Evolutionary conservation across 2,113 vertebrate genomes (phyloP).

Genomic region (Danio rerio): DNA sequence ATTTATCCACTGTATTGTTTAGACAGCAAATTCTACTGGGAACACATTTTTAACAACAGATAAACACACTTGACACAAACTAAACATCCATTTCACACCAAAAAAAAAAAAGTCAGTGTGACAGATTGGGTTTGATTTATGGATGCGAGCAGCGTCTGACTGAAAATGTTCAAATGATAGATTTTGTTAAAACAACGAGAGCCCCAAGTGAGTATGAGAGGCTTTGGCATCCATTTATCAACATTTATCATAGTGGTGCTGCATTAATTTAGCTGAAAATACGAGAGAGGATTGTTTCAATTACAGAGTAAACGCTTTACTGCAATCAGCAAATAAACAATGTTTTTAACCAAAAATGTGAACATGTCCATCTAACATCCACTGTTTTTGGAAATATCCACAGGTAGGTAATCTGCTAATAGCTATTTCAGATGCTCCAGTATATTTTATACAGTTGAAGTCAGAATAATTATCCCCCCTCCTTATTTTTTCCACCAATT

Average conservation of each 20-base stretch:
- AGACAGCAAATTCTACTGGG: neutral
- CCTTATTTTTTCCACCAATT: no score
- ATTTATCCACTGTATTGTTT: neutral
- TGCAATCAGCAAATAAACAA: neutral
- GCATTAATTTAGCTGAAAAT: neutral
- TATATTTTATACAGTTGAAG: no score
- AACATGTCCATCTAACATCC: neutral
- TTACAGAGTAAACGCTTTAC: neutral
- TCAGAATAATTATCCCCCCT: no score
- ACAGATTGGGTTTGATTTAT: neutral
- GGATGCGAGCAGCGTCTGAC: neutral
- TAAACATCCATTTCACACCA: conserved; percentile 4
- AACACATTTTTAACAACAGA: neutral
- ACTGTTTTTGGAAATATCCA: neutral
- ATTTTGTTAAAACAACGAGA: neutral
- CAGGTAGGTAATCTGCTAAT: neutral
- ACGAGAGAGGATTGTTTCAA: neutral
- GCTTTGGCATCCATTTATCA: neutral
- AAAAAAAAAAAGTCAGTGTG: neutral
- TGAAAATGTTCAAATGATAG: neutral
- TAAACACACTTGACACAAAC: conserved; percentile 5
- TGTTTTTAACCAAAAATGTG: neutral
- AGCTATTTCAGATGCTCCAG: neutral
- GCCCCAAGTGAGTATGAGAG: neutral
- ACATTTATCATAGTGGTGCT: neutral